Evolutionary conservation across 2,113 vertebrate species (phyloP), one percentile per base, ranked within the genome.

Genomic region (Etheostoma spectabile): DNA sequence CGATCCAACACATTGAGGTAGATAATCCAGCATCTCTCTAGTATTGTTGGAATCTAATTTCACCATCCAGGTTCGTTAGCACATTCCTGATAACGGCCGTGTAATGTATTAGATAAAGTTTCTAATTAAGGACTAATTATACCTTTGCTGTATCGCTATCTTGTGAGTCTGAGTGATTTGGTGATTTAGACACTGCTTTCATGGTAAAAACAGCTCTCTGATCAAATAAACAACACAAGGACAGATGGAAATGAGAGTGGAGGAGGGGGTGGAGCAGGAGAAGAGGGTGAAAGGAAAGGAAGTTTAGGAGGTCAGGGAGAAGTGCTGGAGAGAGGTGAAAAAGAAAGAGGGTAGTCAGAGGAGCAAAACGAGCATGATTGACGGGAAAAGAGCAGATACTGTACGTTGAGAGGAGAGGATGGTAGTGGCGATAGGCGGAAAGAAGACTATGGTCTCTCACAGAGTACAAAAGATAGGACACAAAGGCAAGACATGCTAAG

Each of bases 41-140:
- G 59, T 45, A 87, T 81, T 86, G 85, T 84, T 67, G 51, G 88
- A 90, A 88, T 89, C 84, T 82, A 82, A 88, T 87, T 93, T 89
- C 74, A 79, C 70, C 61, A 74, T 85, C 76, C 76, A 65, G 74
- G 88, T 93, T 91, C 33, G 83, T 92, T 89, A 86, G 87, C 77
- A 48, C 75, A 64, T 80, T 83, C 70, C 74, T 30, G 81, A 90
- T 91, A 90, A 76, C 55, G n/a, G 73, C 77, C 5, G 55, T 77
- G 77, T 89, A 88, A 92, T 84, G 80, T 88, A 84, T 86, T 85
- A 89, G 92, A 92, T 91, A 87, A 89, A 88, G 88, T 90, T 90
- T 89, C 87, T 89, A 92, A 92, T 92, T 90, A 93, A 91, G 84
- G 78, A 82, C 90, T 94, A 92, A 94, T 94, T 91, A 93, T 82